Base-by-base conservation (phyloP, 2,113 vertebrate species). In the Grammomys dolichurus region DNA sequence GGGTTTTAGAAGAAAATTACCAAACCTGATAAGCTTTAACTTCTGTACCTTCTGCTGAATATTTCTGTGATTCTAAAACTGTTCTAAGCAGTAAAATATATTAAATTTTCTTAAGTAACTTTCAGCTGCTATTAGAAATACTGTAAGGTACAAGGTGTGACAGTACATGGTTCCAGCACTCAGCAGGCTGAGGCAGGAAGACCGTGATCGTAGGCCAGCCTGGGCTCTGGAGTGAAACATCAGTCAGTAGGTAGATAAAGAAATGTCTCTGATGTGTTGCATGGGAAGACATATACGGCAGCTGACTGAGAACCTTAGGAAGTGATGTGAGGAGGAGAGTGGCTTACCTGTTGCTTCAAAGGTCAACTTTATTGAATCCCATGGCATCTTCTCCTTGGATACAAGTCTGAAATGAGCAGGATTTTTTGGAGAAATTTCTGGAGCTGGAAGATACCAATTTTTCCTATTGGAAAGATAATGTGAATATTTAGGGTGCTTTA, bases 371-470 rank as follows among this genome's bases (percentile, higher is more conserved):
- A 99, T 10, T 0, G 98, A 98, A 72, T 99, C 99, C 99, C 98
- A 98, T 48, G 98, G 98, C 7, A 98, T 99, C 87, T 98, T 94
- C 78, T 99, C 98, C 98, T 98, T 99, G 90, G 99, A 99, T 89
- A 99, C 51, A 95, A 99, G 98, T 97, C 98, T 98, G 97, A 99
- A 99, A 56, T 98, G 98, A 96, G 99, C 24, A 0, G 99, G 99
- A 24, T 98, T 98, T 97, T 97, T 98, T 43, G 99, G 99, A 95
- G 98, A 98, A 97, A 99, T 97, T 89, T 99, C 98, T 56, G 99
- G 95, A 56, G 99, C 99, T 48, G 99, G 99, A 93, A 99, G 98
- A 98, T 99, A 99, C 99, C 99, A 99, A 98, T 99, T 99, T 98
- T 99, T 99, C 98, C 99, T 99, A 90, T 92, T 98, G 97, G 36